Base-by-base conservation (phyloP, 1,140 invertebrate species). In the Calephelis virginiensis region DNA sequence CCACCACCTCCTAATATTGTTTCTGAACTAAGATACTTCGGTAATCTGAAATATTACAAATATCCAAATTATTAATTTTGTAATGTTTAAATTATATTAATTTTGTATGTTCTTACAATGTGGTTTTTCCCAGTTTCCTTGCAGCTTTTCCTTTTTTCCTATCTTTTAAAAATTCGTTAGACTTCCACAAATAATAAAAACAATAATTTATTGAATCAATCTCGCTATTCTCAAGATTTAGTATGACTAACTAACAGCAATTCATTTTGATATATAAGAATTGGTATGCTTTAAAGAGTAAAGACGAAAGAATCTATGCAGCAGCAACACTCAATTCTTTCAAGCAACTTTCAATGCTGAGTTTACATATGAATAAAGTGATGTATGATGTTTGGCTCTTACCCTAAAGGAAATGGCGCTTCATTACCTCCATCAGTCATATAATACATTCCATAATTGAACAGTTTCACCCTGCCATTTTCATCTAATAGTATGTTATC, bases 401-500 rank as follows among this genome's bases (percentile, higher is more conserved):
- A 97, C 95, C 97, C 97, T 77, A 99, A 95, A 62, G 98, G 98
- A 94, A 99, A 99, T 11, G 96, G 94, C 8, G 99, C 97, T 86
- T 96, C 94, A 74, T 93, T 94, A 59, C 97, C 97, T 81, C 92
- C 91, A 78, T 95, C 95, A 17, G 97, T 98, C 95, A 99, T 98
- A 81, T 97, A 95, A 92, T 96, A 97, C 63, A 98, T 87, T 9
- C 98, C 98, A 93, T 97, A 99, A 89, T 98, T 98, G 75, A 97
- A 97, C 40, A 99, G 81, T 83, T 98, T 97, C 0, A 97, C 94
- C 79, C 94, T 92, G 46, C 94, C 93, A 75, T 93, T 89, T 48
- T 91, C 92, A 82, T 96, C 94, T 12, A 98, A 84, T 9, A 98
- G 90, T 74, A 99, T 96, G 90, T 97, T 98, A 70, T 97, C 95